phyloP scores from a whole-genome alignment of 2,113 vertebrate genomes.

The Pandion haliaetus region DNA sequence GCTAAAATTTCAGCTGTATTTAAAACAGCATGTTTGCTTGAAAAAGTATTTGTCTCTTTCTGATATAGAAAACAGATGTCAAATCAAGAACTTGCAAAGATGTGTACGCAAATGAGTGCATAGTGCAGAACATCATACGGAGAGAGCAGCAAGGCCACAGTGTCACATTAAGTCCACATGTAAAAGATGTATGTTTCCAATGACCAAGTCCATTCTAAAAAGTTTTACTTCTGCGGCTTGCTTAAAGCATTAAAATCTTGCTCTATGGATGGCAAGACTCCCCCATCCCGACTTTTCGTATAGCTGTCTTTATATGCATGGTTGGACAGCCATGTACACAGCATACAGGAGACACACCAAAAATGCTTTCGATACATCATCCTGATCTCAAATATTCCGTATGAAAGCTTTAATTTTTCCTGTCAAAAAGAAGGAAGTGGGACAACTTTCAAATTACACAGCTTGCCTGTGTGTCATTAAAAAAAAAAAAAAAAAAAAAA shows the following conservation, averaged over 20 bases:
- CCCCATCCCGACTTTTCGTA: neutral
- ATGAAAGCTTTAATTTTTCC: neutral
- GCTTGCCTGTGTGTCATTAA: neutral
- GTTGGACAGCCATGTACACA: neutral
- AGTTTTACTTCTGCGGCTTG: neutral
- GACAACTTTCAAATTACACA: neutral
- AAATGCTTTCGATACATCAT: neutral
- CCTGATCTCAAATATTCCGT: neutral
- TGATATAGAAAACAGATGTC: neutral
- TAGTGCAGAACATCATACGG: neutral
- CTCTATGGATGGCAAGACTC: neutral
- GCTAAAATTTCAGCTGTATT: neutral
- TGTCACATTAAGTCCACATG: neutral
- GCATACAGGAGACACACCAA: neutral
- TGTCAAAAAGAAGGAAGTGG: neutral
- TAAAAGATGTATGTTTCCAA: neutral
- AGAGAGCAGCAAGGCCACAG: slow-evolving; percentile 13
- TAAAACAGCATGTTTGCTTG: neutral
- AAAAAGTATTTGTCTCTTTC: neutral
- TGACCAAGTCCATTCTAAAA: neutral
- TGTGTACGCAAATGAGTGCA: neutral
- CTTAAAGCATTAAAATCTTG: neutral
- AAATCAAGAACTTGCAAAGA: neutral
- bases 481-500: neutral
- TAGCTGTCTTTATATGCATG: neutral